phyloP scores from a whole-genome alignment of 1,140 invertebrate genomes.

The Eumeta japonica region DNA sequence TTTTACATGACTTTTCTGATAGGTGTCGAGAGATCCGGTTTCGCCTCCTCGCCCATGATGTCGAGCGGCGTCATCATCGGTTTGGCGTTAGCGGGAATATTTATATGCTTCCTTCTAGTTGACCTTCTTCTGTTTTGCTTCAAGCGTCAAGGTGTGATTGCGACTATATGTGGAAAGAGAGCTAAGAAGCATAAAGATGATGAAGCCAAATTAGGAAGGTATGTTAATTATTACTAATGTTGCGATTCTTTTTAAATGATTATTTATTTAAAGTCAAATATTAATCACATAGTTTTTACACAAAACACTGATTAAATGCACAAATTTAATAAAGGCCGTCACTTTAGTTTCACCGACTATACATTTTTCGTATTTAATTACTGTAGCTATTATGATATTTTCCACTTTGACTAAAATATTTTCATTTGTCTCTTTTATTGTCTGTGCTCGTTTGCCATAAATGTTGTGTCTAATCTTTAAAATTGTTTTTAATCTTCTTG shows the following conservation, averaged over 20 bases:
- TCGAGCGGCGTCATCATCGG: slow-evolving; percentile 76
- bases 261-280: slow-evolving; percentile 2
- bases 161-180: slow-evolving; percentile 66
- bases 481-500: too few relatives aligned
- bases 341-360: not conserved
- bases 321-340: not conserved
- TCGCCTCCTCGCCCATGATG: slow-evolving; percentile 58
- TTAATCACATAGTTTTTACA: not conserved
- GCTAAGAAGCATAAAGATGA: slow-evolving; percentile 72
- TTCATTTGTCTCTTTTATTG: too few relatives aligned
- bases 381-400: too few relatives aligned
- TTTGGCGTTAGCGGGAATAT: slow-evolving; percentile 70
- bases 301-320: not conserved
- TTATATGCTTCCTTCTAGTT: slow-evolving; percentile 73
- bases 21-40: slow-evolving; percentile 61
- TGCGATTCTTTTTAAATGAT: slow-evolving; percentile 6
- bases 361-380: too few relatives aligned
- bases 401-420: too few relatives aligned
- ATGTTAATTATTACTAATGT: slow-evolving; percentile 24
- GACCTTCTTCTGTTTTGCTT: slow-evolving; percentile 76
- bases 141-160: slow-evolving; percentile 68
- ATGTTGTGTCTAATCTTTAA: too few relatives aligned
- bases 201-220: slow-evolving; percentile 80
- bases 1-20: slow-evolving; percentile 19
- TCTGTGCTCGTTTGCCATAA: too few relatives aligned